Evolutionary conservation across 2,113 vertebrate species (phyloP).

Genomic region (Mesoclemmys tuberculata): DNA sequence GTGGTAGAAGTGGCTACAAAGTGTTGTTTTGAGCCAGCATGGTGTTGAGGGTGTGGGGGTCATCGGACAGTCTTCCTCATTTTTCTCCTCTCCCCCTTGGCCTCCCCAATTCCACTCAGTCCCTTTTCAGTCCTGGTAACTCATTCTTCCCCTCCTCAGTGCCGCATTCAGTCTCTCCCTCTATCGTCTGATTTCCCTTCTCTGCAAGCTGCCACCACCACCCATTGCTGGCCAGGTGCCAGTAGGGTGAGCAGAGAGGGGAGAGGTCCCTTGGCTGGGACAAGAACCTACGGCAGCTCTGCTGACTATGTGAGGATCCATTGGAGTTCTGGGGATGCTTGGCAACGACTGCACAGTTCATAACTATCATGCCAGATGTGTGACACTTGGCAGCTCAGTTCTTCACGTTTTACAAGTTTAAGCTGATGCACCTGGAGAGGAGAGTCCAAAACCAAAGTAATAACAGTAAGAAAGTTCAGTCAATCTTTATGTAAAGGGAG

Average conservation of each 20-base stretch:
- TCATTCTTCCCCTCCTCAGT: neutral
- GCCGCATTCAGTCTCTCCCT: neutral
- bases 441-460: neutral
- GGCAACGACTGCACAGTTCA: neutral
- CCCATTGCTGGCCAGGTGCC: neutral
- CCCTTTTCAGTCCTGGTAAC: neutral
- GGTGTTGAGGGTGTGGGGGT: neutral
- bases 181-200: neutral
- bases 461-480: neutral
- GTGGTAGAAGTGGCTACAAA: neutral
- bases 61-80: neutral
- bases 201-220: neutral
- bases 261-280: neutral
- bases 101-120: neutral
- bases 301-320: neutral
- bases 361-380: neutral
- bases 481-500: neutral
- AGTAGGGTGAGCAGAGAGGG: too few species aligned
- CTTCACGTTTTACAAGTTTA: neutral
- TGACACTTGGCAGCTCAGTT: neutral
- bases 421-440: neutral
- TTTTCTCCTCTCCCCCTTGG: neutral
- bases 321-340: neutral
- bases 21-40: neutral
- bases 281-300: neutral